These are phyloP conservation scores for Eremophila alpestris DNA, from an alignment of 2,797 vertebrate genomes.

Conservation along the genomic window DNA sequence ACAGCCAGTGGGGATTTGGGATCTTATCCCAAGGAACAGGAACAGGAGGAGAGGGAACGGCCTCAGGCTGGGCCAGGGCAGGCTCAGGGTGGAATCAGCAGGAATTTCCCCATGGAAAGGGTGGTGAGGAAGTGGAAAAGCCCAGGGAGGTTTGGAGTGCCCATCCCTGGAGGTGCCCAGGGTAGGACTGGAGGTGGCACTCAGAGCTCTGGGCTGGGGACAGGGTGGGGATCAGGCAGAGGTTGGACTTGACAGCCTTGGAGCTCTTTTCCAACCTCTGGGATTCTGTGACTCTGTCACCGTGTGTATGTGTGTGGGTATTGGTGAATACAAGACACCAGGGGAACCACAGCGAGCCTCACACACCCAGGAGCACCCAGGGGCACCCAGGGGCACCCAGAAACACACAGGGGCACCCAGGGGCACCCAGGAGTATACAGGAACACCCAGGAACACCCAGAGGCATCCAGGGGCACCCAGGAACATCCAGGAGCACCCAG, in stretches of 20 bases:
- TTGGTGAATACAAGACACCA: background rate
- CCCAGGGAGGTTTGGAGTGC: background rate
- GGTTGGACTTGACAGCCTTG: accelerated
- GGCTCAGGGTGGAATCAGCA: background rate
- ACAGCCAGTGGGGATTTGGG: accelerated
- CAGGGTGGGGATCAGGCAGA: accelerated
- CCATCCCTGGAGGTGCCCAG: background rate
- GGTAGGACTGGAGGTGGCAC: accelerated
- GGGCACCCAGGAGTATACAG: accelerated
- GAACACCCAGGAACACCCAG: accelerated
- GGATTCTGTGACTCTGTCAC: background rate
- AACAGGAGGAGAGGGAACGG: background rate
- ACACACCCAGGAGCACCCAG: accelerated
- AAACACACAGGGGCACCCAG: accelerated
- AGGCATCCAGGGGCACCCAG: accelerated
- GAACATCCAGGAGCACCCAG: too few relatives aligned
- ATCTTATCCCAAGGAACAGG: background rate
- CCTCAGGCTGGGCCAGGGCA: background rate
- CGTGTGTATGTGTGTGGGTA: background rate
- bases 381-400: accelerated
- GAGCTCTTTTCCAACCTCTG: background rate
- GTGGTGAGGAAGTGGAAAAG: accelerated
- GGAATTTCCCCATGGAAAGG: background rate
- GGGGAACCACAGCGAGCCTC: accelerated
- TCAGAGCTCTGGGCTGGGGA: background rate